Base-by-base conservation (phyloP, 2,797 vertebrate species). In the Allobates femoralis region DNA sequence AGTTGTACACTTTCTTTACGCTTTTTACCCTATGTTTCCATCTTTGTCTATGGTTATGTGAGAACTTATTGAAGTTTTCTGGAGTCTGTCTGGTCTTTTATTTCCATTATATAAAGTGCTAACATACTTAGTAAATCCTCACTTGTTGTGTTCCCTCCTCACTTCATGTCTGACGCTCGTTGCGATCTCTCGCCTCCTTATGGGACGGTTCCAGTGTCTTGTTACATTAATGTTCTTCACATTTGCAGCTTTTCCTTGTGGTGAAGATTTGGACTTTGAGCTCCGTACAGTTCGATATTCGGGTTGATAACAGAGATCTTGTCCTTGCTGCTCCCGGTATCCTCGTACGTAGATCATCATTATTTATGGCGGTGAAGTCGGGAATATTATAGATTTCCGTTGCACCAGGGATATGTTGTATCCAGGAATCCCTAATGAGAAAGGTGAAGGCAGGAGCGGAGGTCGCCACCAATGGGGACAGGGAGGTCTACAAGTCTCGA, bases 311-410 rank as follows among this genome's bases (percentile, higher is more conserved):
- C 5, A 28, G 50, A 64, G 23, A 10, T 1, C 1, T 71, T 46
- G 28, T 56, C 11, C n/a, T n/a, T 26, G 0, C 28, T 21, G 76
- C 84, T 56, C 18, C 41, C 32, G 77, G 77, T 77, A 46, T 23
- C 53, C 30, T 55, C 10, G 4, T 56, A 77, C 16, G 18, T 32
- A 58, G 5, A 80, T 30, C 12, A 23, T 73, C 66, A 30, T 80
- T n/a, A 41, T 26, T 85, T 58, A 80, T 8, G 64, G 30, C 3
- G 64, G 11, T 1, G 67, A 74, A 78, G 51, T 19, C 34, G 30
- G 28, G 21, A 6, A 46, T 51, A 7, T 6, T 86, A 81, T 81
- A 67, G 84, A 86, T 86, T 86, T 81, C 55, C 77, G 34, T 73
- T 86, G 21, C 21, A 34, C 69, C 67, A 4, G 62, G 77, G 62